Evolutionary conservation across 2,113 vertebrate species (phyloP), one percentile per base, ranked within the genome.

Genomic region (Thinocorus orbignyianus): DNA sequence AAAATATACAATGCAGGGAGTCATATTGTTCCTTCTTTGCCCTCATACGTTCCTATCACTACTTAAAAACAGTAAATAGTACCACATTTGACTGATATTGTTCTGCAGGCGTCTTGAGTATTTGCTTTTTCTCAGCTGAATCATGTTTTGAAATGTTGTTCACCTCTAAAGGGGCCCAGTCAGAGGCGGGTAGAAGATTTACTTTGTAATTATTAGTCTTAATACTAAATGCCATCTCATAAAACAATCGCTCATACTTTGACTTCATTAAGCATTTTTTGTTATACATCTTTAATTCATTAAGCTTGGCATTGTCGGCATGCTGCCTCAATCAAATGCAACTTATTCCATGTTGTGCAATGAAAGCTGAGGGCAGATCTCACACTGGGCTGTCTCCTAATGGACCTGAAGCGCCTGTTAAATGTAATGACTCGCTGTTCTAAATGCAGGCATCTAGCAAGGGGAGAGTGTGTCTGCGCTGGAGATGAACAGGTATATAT

Each of bases 291-390:
- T 87, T 92, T 77, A 92, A 68, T 94, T 96, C 92, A 96, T 93
- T 91, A 95, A 77, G 19, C 30, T 62, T 69, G 78, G 31, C 48
- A 84, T 57, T 92, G 86, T 84, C 88, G 13, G 92, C 81, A 66
- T 89, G 93, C 80, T 91, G 91, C 93, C 95, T 82, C 84, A 96
- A 94, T 96, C 93, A 96, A 79, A 92, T 72, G 64, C n/a, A 95
- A 66, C 85, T 84, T 79, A 58, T 54, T 95, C 77, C 13, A 3
- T 82, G 81, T 89, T 58, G 91, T 62, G 83, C 73, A 87, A 7
- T 35, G 58, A 94, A 78, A 92, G 25, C 74, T 69, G 54, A 85
- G 66, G 70, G 54, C 37, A 85, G 61, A 80, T 58, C n/a, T 95
- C 95, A 79, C 54, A 48, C 86, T 76, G 86, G 70, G 96, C 49